phyloP scores from a whole-genome alignment of 2,888 invertebrate genomes.

The Dasysyrphus albostriatus region DNA sequence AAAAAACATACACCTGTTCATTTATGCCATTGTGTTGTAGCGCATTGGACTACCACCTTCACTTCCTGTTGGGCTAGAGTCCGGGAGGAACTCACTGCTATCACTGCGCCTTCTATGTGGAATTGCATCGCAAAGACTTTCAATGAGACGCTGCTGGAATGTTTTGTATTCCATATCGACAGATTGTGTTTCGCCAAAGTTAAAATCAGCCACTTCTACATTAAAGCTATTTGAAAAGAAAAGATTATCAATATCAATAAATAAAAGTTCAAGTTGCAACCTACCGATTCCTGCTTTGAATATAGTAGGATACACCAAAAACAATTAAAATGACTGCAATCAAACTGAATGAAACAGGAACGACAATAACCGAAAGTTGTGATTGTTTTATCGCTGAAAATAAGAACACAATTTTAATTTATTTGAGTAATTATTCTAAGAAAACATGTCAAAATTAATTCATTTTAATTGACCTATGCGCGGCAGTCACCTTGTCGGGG shows the following conservation, averaged over 20 bases:
- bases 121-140: conserved; percentile 89
- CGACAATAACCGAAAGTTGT: conserved; percentile 94
- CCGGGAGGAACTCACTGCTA: conserved; percentile 70
- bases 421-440: background rate
- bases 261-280: conserved; percentile 46
- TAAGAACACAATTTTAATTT: conserved; percentile 1
- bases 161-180: conserved; percentile 94
- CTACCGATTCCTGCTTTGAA: conserved; percentile 91
- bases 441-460: background rate
- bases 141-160: conserved; percentile 91
- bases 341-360: conserved; percentile 92
- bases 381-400: conserved; percentile 90
- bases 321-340: conserved; percentile 93
- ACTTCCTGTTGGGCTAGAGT: conserved; percentile 79
- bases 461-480: too few relatives aligned
- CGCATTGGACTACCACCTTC: conserved; percentile 77
- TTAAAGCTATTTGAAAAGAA: conserved; percentile 86
- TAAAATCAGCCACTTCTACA: conserved; percentile 95
- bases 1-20: conserved; percentile 57
- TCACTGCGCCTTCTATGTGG: conserved; percentile 78
- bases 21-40: conserved; percentile 78
- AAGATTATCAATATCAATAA: background rate
- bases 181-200: conserved; percentile 91
- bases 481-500: too few relatives aligned
- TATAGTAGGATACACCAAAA: conserved; percentile 94